Evolutionary conservation across 1,140 invertebrate species (phyloP).

Genomic region (Uloborus diversus): DNA sequence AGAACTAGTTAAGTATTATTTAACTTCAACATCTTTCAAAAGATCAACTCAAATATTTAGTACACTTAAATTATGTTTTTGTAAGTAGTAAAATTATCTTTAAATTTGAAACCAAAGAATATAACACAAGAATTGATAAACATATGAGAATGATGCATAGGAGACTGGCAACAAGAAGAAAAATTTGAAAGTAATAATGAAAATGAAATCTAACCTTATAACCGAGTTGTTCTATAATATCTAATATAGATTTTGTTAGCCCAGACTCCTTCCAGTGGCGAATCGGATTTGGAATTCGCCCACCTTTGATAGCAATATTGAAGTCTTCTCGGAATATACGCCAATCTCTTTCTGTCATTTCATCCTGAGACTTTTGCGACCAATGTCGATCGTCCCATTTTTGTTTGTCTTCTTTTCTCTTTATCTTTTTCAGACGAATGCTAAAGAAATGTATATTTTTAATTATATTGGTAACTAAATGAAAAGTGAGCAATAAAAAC

Average conservation of each 20-base stretch:
- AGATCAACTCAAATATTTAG: too few species aligned
- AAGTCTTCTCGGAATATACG: constrained; percentile 99
- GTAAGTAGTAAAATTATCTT: too few species aligned
- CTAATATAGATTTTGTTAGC: constrained; percentile 90
- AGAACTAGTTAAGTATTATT: too few species aligned
- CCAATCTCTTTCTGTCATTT: constrained; percentile 99
- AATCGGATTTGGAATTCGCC: constrained; percentile 95
- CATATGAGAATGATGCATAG: too few species aligned
- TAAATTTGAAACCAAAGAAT: too few species aligned
- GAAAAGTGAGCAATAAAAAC: background rate
- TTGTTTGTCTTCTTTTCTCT: constrained; percentile 96
- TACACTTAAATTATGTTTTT: too few species aligned
- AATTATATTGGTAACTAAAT: background rate
- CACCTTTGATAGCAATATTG: constrained; percentile 98
- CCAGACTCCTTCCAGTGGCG: constrained; percentile 93
- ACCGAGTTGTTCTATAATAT: constrained; percentile 76
- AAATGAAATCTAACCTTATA: constrained; percentile 58
- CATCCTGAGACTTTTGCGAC: constrained; percentile 91
- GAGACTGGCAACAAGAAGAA: too few species aligned
- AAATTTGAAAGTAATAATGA: background rate
- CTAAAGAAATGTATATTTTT: constrained; percentile 62
- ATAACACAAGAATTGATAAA: too few species aligned
- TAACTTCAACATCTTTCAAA: too few species aligned
- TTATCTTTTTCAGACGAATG: constrained; percentile 90
- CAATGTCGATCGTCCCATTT: constrained; percentile 99